Conservation (phyloP, 2,888 invertebrate species). For the Tetropium fuscum region DNA sequence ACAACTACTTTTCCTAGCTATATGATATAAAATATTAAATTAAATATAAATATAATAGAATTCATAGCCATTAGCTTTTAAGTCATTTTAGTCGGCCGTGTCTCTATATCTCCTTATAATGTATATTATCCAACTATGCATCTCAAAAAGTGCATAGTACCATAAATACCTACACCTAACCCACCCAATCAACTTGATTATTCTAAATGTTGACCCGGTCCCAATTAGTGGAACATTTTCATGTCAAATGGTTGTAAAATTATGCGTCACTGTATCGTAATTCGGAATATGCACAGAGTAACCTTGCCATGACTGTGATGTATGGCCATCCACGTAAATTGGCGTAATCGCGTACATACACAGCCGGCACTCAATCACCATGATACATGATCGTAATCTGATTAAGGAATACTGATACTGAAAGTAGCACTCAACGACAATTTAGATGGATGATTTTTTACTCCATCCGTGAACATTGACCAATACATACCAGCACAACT, state of each 20-base stretch:
- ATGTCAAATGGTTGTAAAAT: neutral
- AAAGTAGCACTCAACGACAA: constrained; percentile 25
- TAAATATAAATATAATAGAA: too few relatives aligned
- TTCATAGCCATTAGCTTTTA: too few relatives aligned
- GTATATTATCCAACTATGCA: too few relatives aligned
- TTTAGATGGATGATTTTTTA: constrained; percentile 7
- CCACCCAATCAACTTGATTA: neutral
- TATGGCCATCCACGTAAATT: constrained; percentile 31
- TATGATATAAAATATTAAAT: too few relatives aligned
- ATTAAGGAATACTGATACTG: constrained; percentile 39
- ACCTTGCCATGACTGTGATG: constrained; percentile 3
- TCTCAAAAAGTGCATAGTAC: too few relatives aligned
- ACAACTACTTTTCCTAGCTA: too few relatives aligned
- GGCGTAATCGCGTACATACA: constrained; percentile 40
- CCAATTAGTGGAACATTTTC: neutral
- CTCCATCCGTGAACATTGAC: too few relatives aligned
- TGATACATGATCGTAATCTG: constrained; percentile 41
- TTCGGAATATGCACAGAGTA: constrained; percentile 7
- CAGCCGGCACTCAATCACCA: constrained; percentile 41
- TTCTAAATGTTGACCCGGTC: constrained; percentile 4
- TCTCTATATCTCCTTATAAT: too few relatives aligned
- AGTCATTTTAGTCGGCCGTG: too few relatives aligned
- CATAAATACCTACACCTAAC: too few relatives aligned
- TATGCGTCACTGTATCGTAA: neutral
- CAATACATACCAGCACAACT: too few relatives aligned